Percentiles rank a stretch among this genome's conserved stretches.
These are phyloP conservation scores for Mergus octosetaceus DNA, from an alignment of 2,797 vertebrate species.

Conservation along the genomic window DNA sequence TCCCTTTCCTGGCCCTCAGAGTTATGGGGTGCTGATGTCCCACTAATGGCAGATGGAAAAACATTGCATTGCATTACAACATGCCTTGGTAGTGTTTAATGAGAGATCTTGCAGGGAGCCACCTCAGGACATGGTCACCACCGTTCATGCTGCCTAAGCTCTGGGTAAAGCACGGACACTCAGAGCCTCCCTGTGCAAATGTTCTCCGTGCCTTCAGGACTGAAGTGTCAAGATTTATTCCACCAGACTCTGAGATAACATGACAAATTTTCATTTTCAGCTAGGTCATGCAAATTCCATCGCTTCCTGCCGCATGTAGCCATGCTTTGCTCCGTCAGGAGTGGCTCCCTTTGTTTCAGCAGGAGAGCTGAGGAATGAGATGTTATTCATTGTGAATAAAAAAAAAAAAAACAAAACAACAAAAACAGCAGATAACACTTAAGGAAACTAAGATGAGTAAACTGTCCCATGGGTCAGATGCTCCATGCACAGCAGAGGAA, in stretches of 20 bases:
- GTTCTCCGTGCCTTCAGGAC: not conserved
- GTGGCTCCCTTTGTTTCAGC: not conserved
- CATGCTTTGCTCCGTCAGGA: not conserved
- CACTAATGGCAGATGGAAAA: not conserved
- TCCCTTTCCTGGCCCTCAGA: not conserved
- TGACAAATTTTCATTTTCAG: not conserved
- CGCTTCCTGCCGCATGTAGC: not conserved
- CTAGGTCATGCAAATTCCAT: not conserved
- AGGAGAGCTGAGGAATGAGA: not conserved
- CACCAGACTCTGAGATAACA: not conserved
- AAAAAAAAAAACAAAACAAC: not conserved
- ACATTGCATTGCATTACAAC: not conserved
- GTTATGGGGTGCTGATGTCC: not conserved
- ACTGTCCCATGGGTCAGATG: not conserved
- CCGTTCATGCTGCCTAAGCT: not conserved
- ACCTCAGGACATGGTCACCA: not conserved
- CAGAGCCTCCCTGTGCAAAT: not conserved
- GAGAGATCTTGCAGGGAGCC: rapidly evolving
- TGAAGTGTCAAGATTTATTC: constrained; percentile 21
- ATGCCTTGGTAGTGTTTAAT: not conserved
- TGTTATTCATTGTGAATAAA: not conserved
- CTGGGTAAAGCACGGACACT: not conserved
- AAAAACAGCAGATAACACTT: not conserved
- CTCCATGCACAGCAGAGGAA: not conserved
- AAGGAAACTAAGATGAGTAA: not conserved